Percentiles rank a stretch among this genome's conserved stretches.
These are phyloP conservation scores for Epinephelus coioides DNA, from an alignment of 2,797 vertebrate species.

Conservation along the genomic window DNA sequence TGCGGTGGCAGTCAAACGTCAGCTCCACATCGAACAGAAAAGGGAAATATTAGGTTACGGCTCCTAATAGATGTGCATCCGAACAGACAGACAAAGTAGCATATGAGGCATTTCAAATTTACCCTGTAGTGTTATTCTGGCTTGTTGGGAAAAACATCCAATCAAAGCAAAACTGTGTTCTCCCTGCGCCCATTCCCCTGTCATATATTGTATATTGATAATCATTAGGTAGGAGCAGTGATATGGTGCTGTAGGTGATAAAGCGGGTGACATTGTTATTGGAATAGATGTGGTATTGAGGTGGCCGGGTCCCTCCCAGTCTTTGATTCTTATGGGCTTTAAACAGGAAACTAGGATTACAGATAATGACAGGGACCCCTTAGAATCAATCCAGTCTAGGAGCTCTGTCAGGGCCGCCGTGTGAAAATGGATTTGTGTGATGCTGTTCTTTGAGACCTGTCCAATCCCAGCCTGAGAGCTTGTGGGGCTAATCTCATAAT, in stretches of 20 bases:
- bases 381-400: slow-evolving; percentile 86
- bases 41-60: slow-evolving; percentile 77
- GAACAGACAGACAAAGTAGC: slow-evolving; percentile 56
- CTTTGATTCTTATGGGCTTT: slow-evolving; percentile 83
- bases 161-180: slow-evolving; percentile 58
- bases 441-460: slow-evolving; percentile 87
- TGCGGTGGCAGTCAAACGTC: slow-evolving; percentile 70
- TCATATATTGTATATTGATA: slow-evolving; percentile 77
- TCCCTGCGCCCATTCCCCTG: slow-evolving; percentile 31
- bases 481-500: slow-evolving; percentile 92
- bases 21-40: slow-evolving; percentile 58
- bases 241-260: slow-evolving; percentile 74
- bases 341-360: slow-evolving; percentile 87
- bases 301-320: slow-evolving; percentile 72
- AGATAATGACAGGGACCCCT: slow-evolving; percentile 87
- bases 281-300: slow-evolving; percentile 77
- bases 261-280: slow-evolving; percentile 79
- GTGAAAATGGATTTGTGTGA: slow-evolving; percentile 88
- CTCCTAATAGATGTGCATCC: slow-evolving; percentile 71
- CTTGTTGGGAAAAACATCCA: slow-evolving; percentile 67
- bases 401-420: slow-evolving; percentile 82
- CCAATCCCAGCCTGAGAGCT: slow-evolving; percentile 86
- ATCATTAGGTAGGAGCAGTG: slow-evolving; percentile 69
- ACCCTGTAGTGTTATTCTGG: slow-evolving; percentile 52
- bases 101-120: slow-evolving; percentile 61